phyloP scores from a whole-genome alignment of 2,888 invertebrate genomes.

The Sipha maydis region DNA sequence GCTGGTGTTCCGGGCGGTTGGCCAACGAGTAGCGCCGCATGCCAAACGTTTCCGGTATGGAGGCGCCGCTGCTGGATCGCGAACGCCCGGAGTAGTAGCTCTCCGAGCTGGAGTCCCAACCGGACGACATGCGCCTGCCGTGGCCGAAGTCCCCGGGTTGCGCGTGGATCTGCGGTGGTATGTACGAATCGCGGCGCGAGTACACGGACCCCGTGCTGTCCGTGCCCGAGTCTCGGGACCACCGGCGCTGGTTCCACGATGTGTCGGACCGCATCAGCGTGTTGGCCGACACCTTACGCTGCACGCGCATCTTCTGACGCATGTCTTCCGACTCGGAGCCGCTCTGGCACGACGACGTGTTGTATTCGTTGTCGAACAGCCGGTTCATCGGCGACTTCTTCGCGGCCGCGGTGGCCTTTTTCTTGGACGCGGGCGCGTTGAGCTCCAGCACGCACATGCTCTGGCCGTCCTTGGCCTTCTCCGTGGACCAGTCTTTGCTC shows the following conservation, averaged over 20 bases:
- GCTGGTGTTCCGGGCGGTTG: conserved; percentile 59
- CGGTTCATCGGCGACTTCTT: conserved; percentile 70
- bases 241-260: conserved; percentile 75
- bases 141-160: conserved; percentile 47
- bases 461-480: conserved; percentile 70
- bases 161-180: conserved; percentile 73
- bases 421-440: conserved; percentile 77
- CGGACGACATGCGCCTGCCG: conserved; percentile 74
- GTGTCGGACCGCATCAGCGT: conserved; percentile 68
- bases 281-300: conserved; percentile 66
- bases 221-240: conserved; percentile 68
- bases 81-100: conserved; percentile 66
- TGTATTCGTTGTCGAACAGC: conserved; percentile 73
- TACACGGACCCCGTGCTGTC: conserved; percentile 73
- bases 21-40: conserved; percentile 66
- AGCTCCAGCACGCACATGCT: conserved; percentile 81
- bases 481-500: conserved; percentile 71
- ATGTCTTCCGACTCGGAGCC: conserved; percentile 71
- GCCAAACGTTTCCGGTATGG: conserved; percentile 64
- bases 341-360: conserved; percentile 70
- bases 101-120: conserved; percentile 74
- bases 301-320: conserved; percentile 66
- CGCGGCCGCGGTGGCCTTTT: conserved; percentile 72
- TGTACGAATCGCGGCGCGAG: conserved; percentile 71
- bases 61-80: conserved; percentile 65